Conservation (phyloP, 2,888 invertebrate species). For the Resseliella maxima region DNA sequence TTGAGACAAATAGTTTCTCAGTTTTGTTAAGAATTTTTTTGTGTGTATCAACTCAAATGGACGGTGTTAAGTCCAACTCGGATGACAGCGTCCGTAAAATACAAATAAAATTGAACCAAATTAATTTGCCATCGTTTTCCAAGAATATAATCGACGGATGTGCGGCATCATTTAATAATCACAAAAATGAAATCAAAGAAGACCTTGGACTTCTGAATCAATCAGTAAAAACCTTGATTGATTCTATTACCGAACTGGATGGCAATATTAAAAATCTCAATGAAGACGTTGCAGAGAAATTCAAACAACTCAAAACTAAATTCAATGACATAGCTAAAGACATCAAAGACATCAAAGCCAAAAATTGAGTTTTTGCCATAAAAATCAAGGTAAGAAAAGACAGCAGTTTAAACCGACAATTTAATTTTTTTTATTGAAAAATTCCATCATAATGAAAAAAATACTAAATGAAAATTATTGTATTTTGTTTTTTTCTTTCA, state of each 20-base stretch:
- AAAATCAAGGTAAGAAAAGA: constrained; percentile 5
- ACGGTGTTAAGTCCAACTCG: too few species aligned
- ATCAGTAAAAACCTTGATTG: background rate
- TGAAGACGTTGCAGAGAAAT: background rate
- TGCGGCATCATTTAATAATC: background rate
- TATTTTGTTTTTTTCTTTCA: constrained; percentile 4
- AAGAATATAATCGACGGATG: background rate
- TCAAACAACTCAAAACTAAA: background rate
- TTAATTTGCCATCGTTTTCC: background rate
- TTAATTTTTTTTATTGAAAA: constrained; percentile 9
- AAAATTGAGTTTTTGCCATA: background rate
- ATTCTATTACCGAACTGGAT: background rate
- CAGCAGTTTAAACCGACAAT: background rate
- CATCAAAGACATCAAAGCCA: background rate
- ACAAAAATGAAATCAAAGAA: background rate
- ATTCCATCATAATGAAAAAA: background rate
- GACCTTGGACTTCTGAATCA: background rate
- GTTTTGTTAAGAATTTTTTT: background rate
- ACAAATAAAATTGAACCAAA: background rate
- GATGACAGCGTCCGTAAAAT: too few species aligned
- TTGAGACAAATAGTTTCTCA: too few species aligned
- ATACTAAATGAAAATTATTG: background rate
- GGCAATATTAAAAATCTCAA: background rate
- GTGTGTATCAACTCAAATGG: too few species aligned
- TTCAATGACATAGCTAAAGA: background rate